Percentiles rank a stretch among this genome's conserved stretches.
Evolutionary conservation across 2,113 vertebrate genomes (phyloP).

Genomic region (Phrynosoma platyrhinos): DNA sequence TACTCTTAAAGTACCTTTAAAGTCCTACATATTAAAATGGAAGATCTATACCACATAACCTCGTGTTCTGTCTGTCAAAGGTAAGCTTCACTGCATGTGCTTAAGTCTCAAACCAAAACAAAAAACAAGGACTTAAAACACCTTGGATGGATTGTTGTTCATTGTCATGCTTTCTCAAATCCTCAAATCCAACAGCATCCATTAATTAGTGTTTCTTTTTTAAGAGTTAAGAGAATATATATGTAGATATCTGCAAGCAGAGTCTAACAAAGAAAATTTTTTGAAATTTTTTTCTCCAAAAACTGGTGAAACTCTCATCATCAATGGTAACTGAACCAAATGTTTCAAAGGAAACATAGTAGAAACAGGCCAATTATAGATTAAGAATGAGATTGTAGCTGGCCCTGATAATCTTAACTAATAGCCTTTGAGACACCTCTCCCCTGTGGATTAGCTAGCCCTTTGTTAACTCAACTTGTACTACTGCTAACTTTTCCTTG

Average conservation of each 20-base stretch:
- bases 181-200: neutral
- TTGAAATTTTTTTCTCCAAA: neutral
- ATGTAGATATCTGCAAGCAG: neutral
- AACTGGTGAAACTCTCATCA: neutral
- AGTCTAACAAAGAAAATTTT: neutral
- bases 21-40: neutral
- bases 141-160: neutral
- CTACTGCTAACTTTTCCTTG: neutral
- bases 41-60: neutral
- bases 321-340: neutral
- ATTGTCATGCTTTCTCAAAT: neutral
- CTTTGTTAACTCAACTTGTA: constrained; percentile 4
- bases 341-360: neutral
- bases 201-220: neutral
- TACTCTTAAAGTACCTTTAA: neutral
- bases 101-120: neutral
- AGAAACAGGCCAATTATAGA: constrained; percentile 5
- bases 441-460: neutral
- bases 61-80: neutral
- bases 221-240: neutral
- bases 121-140: neutral
- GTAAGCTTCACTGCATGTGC: too few species aligned
- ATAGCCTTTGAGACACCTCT: constrained; percentile 12
- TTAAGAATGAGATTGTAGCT: neutral
- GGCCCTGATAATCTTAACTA: constrained; percentile 7